Base-by-base conservation (phyloP, 1,140 invertebrate genomes). In the Spodoptera frugiperda region DNA sequence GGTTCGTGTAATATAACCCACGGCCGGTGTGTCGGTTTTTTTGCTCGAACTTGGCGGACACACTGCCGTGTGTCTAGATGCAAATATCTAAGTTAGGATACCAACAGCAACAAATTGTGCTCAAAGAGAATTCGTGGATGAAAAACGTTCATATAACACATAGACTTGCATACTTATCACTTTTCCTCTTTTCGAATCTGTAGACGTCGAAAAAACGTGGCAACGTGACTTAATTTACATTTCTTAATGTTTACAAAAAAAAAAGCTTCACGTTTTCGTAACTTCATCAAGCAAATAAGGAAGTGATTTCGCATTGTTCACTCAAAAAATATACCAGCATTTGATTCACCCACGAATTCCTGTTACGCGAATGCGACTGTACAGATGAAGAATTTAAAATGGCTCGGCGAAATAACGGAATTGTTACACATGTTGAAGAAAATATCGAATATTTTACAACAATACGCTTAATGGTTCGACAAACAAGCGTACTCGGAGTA, bases 381-480 rank as follows among this genome's bases (percentile, higher is more conserved):
- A 48, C 55, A 12, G 63, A 9, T 49, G 54, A 54, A 71, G 67
- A 71, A 65, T 65, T 78, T 53, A 73, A 61, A 77, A 33, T 44
- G 39, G 55, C 48, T 57, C 53, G 19, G 30, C 54, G 61, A 14
- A 49, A 61, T 73, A 73, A 17, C 53, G 61, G 54, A 51, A 61
- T 59, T 61, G 44, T 51, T 49, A 59, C 54, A 59, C 44, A 54
- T 54, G 54, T n/a, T 21, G 53, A 17, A 21, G 19, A 48, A 44
- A 74, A 74, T 61, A 74, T 57, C 71, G 57, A 77, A 73, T 61
- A 71, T 71, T 68, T 83, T 86, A 82, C 79, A 76, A 81, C 78
- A 86, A 84, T 83, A 71, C 79, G 68, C 77, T 79, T 84, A 82
- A 84, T 83, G 78, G 83, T 59, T 83, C 79, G 59, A 77, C 80